These are phyloP conservation scores for Caenorhabditis elegans DNA, from an alignment of 1,140 invertebrate species.

Conservation along the genomic window WBcel235 BX284603.4:5294501-5295000, in stretches of 20 bases:
- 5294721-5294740: conserved; percentile 20
- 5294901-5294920: background rate
- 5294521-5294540: too few relatives aligned
- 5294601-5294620: too few relatives aligned
- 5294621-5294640: conserved; percentile 36
- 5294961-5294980: background rate
- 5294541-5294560: too few relatives aligned
- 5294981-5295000: conserved; percentile 90
- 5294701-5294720: conserved; percentile 45
- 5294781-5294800: background rate
- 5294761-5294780: conserved; percentile 35
- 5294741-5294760: background rate
- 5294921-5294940: conserved; percentile 34
- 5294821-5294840: background rate
- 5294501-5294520: too few relatives aligned
- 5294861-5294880: background rate
- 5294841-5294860: background rate
- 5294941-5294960: conserved; percentile 26
- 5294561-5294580: too few relatives aligned
- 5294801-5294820: background rate
- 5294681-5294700: conserved; percentile 40
- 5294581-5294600: too few relatives aligned
- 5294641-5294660: conserved; percentile 45
- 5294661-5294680: conserved; percentile 44
- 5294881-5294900: background rate